These are phyloP conservation scores for Holothuria scabra DNA, from an alignment of 53 echinoderm and acorn worm genomes.

Conservation along the genomic window DNA sequence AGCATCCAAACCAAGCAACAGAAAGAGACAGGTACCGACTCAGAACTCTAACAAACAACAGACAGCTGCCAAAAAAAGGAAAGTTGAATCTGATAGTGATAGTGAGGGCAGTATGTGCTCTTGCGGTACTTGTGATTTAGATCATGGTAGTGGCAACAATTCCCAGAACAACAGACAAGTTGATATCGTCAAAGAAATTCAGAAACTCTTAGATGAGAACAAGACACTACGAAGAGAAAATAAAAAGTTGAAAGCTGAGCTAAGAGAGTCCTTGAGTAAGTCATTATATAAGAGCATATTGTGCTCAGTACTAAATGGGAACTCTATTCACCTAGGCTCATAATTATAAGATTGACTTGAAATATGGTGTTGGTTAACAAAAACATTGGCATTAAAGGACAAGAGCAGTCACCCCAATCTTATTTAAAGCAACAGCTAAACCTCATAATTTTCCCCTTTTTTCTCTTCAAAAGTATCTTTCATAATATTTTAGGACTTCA, in stretches of 20 bases:
- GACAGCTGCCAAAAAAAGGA: neutral
- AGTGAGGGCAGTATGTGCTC: slow-evolving; percentile 44
- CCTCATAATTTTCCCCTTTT: too few species aligned
- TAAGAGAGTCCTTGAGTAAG: slow-evolving; percentile 35
- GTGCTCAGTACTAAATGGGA: too few species aligned
- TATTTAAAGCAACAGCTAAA: too few species aligned
- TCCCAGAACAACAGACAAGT: neutral
- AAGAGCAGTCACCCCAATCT: too few species aligned
- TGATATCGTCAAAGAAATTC: slow-evolving; percentile 34
- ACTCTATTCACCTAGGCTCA: too few species aligned
- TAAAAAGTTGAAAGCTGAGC: slow-evolving; percentile 27
- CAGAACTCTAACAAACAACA: neutral
- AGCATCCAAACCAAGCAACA: neutral
- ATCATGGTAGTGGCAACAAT: neutral
- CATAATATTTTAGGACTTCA: too few species aligned
- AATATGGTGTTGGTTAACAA: too few species aligned
- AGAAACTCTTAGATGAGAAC: slow-evolving; percentile 35
- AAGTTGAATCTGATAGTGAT: slow-evolving; percentile 2
- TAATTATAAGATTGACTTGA: too few species aligned
- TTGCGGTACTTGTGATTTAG: slow-evolving; percentile 36
- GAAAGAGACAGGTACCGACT: slow-evolving; percentile 5
- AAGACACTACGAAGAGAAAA: slow-evolving; percentile 32
- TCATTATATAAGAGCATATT: too few species aligned
- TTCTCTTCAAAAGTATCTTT: too few species aligned
- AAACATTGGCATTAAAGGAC: too few species aligned